These are phyloP conservation scores for Lydus trimaculatus DNA, from an alignment of 2,888 invertebrate species.

Conservation along the genomic window DNA sequence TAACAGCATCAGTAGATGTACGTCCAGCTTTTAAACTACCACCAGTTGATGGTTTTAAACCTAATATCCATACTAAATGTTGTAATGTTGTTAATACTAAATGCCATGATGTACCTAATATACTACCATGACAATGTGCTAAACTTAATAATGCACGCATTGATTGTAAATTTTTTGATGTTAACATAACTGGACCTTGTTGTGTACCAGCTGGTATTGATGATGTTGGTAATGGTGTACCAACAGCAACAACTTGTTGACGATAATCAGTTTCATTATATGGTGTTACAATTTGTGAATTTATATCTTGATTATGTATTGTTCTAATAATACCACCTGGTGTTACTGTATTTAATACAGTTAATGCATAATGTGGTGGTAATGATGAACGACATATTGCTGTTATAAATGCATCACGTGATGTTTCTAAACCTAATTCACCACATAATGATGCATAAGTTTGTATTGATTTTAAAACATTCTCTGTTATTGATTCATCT, in stretches of 20 bases:
- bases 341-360: conserved; percentile 76
- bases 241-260: conserved; percentile 97
- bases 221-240: conserved; percentile 90
- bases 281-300: conserved; percentile 63
- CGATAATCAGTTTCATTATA: conserved; percentile 78
- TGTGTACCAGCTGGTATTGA: conserved; percentile 81
- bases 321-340: conserved; percentile 61
- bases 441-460: conserved; percentile 91
- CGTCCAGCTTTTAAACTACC: conserved; percentile 89
- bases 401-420: conserved; percentile 93
- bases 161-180: conserved; percentile 96
- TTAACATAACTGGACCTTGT: conserved; percentile 94
- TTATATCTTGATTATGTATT: conserved; percentile 64
- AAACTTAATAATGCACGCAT: conserved; percentile 90
- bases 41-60: conserved; percentile 92
- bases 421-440: conserved; percentile 75
- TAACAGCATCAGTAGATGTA: conserved; percentile 82
- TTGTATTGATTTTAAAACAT: conserved; percentile 90
- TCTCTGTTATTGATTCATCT: conserved; percentile 91
- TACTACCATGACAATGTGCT: conserved; percentile 91
- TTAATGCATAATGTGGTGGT: conserved; percentile 93
- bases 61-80: conserved; percentile 93
- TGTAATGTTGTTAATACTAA: conserved; percentile 94
- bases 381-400: conserved; percentile 96
- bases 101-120: conserved; percentile 94